Base-by-base conservation (phyloP, 2,113 vertebrate genomes). In the Muntiacus reevesi region DNA sequence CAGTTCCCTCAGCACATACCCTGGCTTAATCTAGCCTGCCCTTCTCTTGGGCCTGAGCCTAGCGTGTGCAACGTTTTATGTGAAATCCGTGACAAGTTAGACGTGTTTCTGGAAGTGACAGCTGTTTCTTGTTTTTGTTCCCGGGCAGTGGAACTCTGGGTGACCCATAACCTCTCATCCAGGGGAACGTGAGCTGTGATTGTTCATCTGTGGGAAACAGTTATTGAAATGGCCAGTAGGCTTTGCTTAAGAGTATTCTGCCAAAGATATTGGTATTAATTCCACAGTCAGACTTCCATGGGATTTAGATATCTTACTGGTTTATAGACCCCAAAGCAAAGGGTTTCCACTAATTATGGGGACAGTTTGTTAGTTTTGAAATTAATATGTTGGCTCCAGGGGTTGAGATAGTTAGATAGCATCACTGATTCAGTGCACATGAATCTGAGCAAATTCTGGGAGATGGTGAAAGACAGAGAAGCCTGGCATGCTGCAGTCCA, bases 21-120 rank as follows among this genome's bases (percentile, higher is more conserved):
- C 19, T 17, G 67, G 30, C 47, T 50, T 3, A 2, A 7, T 27
- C 81, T 15, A 5, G 4, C 15, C 2, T 6, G 0, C 45, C n/a
- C 1, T 15, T 7, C 1, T 30, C 45, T 3, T 0, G 59, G 3
- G 55, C 79, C 54, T 40, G 83, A 57, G 33, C 23, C 6, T 2
- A 17, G 76, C 1, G 5, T 0, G 57, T 12, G 50, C 15, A 3
- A 3, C 6, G 0, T 27, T 27, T 62, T 7, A 1, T 3, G 43
- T 33, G 19, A 19, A 16, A 10, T n/a, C 62, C 3, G n/a, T 15
- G 19, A 47, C 6, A 2, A 12, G 36, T 11, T 8, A 5, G 62
- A 2, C 0, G 0, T 11, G 55, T 54, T 6, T 40, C 17, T 11
- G 67, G 19, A 5, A 21, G 3, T 11, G 43, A 43, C 64, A 50